Percentiles rank a stretch among this genome's conserved stretches.
Conservation (phyloP, 2,888 invertebrate genomes). For the Chirona hameri region DNA sequence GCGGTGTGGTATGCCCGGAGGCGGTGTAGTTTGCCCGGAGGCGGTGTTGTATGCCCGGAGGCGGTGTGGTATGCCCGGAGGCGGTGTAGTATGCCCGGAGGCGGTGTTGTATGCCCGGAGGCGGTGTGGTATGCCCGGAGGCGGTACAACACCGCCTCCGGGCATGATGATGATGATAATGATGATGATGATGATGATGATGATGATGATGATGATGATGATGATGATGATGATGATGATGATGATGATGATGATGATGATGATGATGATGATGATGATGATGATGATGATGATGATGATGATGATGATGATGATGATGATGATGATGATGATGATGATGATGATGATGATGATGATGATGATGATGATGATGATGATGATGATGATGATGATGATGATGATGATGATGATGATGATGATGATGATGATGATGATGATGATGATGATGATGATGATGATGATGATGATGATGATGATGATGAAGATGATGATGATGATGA, state of each 20-base stretch:
- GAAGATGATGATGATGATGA: conserved; percentile 9
- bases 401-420: no score
- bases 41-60: no score
- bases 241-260: conserved; percentile 31
- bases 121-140: no score
- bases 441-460: no score
- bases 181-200: conserved; percentile 31
- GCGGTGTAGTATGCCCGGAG: no score
- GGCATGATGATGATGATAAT: conserved; percentile 22
- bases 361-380: conserved; percentile 8
- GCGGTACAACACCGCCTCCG: no score
- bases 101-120: no score
- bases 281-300: conserved; percentile 32
- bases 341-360: no score
- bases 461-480: conserved; percentile 10
- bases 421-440: no score
- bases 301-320: conserved; percentile 30
- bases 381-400: conserved; percentile 22
- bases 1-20: no score
- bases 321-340: not conserved
- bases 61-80: no score
- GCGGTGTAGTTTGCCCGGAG: no score
- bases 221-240: conserved; percentile 32
- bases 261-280: conserved; percentile 30
- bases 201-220: conserved; percentile 27